phyloP scores from a whole-genome alignment of 2,113 vertebrate genomes.

The Upupa epops region DNA sequence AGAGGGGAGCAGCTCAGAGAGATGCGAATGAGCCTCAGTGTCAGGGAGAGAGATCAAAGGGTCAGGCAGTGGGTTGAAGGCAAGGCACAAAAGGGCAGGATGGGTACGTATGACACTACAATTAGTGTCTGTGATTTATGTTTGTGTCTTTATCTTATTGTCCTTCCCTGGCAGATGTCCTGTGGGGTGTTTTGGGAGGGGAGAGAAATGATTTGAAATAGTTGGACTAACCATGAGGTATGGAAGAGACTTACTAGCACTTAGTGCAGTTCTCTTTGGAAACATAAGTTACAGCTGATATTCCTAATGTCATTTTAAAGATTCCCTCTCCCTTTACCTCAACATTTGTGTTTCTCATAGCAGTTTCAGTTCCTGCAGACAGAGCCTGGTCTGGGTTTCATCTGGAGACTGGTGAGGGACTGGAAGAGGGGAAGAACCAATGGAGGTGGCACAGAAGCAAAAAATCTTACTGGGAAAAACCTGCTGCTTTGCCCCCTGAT shows the following conservation, averaged over 20 bases:
- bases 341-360: not conserved
- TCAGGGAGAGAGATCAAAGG: not conserved
- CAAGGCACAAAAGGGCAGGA: not conserved
- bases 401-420: not conserved
- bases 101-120: not conserved
- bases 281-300: not conserved
- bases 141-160: not conserved
- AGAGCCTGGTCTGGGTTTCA: not conserved
- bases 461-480: not conserved
- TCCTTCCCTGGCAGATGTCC: slow-evolving; percentile 23
- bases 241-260: not conserved
- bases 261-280: not conserved
- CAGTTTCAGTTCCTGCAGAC: not conserved
- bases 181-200: not conserved
- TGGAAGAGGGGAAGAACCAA: not conserved
- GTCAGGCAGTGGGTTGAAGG: not conserved
- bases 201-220: not conserved
- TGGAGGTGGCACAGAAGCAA: accelerated
- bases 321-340: not conserved
- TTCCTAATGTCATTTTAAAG: not conserved
- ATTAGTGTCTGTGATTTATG: slow-evolving; percentile 45
- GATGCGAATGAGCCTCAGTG: not conserved
- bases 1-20: not conserved
- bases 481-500: not conserved
- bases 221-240: accelerated